Percentiles rank a stretch among this genome's conserved stretches.
These are phyloP conservation scores for Luperina nickerlii DNA, from an alignment of 2,888 invertebrate species.

Conservation along the genomic window DNA sequence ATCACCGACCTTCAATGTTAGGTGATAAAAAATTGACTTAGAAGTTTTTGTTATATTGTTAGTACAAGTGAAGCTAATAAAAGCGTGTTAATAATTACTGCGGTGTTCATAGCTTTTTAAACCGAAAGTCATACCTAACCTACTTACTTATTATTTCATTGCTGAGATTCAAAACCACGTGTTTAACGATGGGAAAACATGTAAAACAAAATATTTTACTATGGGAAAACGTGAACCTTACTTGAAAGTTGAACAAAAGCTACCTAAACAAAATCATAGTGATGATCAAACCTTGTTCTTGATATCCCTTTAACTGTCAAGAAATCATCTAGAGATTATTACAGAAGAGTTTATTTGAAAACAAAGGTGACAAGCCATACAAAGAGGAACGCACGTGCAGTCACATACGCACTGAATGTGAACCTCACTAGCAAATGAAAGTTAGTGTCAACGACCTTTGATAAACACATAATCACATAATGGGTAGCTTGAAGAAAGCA, in stretches of 20 bases:
- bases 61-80: neutral
- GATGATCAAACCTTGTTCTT: neutral
- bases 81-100: neutral
- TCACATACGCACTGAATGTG: slow-evolving; percentile 28
- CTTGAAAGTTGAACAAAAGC: neutral
- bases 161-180: neutral
- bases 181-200: too few relatives aligned
- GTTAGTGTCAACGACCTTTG: slow-evolving; percentile 68
- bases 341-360: neutral
- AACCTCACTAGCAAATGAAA: slow-evolving; percentile 68
- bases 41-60: neutral
- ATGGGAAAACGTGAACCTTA: neutral
- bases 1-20: neutral
- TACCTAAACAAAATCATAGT: neutral
- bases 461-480: slow-evolving; percentile 57
- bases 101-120: slow-evolving; percentile 9
- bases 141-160: neutral
- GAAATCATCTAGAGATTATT: too few relatives aligned
- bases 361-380: neutral
- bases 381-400: slow-evolving; percentile 15
- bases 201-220: too few relatives aligned
- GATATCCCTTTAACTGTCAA: neutral
- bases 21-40: too few relatives aligned
- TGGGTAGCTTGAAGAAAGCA: slow-evolving; percentile 56
- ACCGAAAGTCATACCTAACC: neutral